Base-by-base conservation (phyloP, 1,140 invertebrate genomes). In the Drosophila murphyi region DNA sequence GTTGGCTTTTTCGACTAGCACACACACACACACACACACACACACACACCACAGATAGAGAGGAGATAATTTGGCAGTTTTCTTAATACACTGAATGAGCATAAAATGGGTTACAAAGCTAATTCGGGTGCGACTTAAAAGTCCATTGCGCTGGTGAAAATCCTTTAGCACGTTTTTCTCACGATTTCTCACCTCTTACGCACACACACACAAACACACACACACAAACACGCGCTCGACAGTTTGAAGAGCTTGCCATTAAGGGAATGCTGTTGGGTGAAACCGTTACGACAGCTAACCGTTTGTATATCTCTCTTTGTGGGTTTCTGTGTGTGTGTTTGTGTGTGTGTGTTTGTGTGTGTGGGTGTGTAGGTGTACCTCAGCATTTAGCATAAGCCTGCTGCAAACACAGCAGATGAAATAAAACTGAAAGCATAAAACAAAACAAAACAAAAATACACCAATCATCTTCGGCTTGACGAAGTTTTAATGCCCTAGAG, bases 71-170 rank as follows among this genome's bases (percentile, higher is more conserved):
- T 8, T 43, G 29, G 10, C 3, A 37, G 34, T 70, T 56, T 74
- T 74, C 69, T 74, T 74, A 70, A 75, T 52, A 75, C 47, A 75
- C 50, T 56, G 70, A 78, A 78, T 78, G 76, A 78, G 72, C 76
- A 71, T 67, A 50, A 71, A 76, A 71, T 78, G 72, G 45, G 39
- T 64, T n/a, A 3, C 37, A 41, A 52, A 59, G 37, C 51, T 73
- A 32, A 61, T 69, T 56, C 52, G 64, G 48, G 35, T 69, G 35
- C 56, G 56, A 69, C 65, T 61, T 50, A 61, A 43, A 61, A 69
- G 50, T 43, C 57, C 34, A 32, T 48, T 50, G 20, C 57, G 31
- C 8, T 59, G 47, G 41, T 39, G 54, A 47, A 29, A 37, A 68
- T 39, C 10, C 34, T 47, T 48, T 59, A 37, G 28, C 28, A 43